Percentiles rank a stretch among this genome's conserved stretches.
Evolutionary conservation across 2,888 invertebrate species (phyloP).

Genomic region (Pyrgus malvae): DNA sequence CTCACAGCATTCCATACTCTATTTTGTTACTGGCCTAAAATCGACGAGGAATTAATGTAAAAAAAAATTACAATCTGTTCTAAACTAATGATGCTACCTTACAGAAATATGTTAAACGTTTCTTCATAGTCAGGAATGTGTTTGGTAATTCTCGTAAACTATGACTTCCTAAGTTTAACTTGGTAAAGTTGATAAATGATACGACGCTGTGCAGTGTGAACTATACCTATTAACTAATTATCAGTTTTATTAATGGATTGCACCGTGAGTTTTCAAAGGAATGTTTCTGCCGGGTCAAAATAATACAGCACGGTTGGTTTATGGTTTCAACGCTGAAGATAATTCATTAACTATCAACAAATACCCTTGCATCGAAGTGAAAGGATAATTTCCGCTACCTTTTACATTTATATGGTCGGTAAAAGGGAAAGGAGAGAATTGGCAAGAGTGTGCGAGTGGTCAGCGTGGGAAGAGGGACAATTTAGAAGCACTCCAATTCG

Average conservation of each 20-base stretch:
- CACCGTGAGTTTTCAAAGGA: neutral
- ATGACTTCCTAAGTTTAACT: neutral
- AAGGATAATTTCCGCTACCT: conserved; percentile 35
- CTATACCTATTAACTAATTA: conserved; percentile 1
- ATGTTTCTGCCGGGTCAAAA: neutral
- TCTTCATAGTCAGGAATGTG: neutral
- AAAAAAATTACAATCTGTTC: no score
- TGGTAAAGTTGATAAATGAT: neutral
- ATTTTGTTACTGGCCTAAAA: no score
- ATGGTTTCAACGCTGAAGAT: neutral
- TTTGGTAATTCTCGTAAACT: neutral
- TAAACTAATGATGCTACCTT: no score
- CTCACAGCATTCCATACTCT: no score
- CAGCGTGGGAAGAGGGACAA: conserved; percentile 38
- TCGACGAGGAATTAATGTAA: no score
- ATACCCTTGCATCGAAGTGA: conserved; percentile 29
- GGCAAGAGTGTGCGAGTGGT: conserved; percentile 33
- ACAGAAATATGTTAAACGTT: neutral
- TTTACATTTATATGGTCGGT: conserved; percentile 35
- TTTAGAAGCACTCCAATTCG: conserved; percentile 26
- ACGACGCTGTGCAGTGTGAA: no score
- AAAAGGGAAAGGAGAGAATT: conserved; percentile 48
- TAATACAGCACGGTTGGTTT: neutral
- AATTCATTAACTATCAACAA: neutral
- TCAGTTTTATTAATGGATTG: conserved; percentile 8